Evolutionary conservation across 2,888 invertebrate species (phyloP).

Genomic region (Neria commutata): DNA sequence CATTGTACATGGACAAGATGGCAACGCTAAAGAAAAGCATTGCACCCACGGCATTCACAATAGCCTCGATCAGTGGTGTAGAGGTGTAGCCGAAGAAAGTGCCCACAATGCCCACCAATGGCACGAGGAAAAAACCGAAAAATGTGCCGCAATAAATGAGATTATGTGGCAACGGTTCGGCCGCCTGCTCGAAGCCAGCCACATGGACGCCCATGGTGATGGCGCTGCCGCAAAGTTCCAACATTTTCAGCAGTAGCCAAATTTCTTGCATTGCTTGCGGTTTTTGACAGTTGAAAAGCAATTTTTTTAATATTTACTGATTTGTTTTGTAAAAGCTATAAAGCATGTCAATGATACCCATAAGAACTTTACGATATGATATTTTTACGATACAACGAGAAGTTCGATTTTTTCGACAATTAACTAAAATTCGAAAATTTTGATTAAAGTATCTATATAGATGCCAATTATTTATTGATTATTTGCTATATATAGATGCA

Average conservation of each 20-base stretch:
- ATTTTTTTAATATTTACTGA: too few species aligned
- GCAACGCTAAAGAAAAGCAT: constrained; percentile 35
- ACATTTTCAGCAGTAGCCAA: constrained; percentile 43
- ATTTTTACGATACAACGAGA: too few species aligned
- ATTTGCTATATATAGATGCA: too few species aligned
- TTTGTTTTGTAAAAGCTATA: too few species aligned
- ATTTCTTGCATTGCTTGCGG: constrained; percentile 46
- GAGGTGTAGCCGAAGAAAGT: constrained; percentile 31
- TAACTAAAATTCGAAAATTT: too few species aligned
- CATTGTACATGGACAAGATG: constrained; percentile 44
- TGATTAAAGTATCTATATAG: too few species aligned
- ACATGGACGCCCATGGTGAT: constrained; percentile 42
- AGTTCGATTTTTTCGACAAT: too few species aligned
- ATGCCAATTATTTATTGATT: too few species aligned
- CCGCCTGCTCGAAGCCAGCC: constrained; percentile 37
- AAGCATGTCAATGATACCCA: too few species aligned
- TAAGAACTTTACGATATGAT: too few species aligned
- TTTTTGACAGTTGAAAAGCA: too few species aligned
- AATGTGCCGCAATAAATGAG: constrained; percentile 48
- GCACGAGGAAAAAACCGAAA: constrained; percentile 40
- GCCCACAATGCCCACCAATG: constrained; percentile 40
- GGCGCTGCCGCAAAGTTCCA: constrained; percentile 37
- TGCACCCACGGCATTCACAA: constrained; percentile 30
- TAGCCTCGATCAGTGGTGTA: constrained; percentile 36
- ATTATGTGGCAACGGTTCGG: constrained; percentile 39